Base-by-base conservation (phyloP, 2,113 vertebrate genomes). In the Pristiophorus japonicus region DNA sequence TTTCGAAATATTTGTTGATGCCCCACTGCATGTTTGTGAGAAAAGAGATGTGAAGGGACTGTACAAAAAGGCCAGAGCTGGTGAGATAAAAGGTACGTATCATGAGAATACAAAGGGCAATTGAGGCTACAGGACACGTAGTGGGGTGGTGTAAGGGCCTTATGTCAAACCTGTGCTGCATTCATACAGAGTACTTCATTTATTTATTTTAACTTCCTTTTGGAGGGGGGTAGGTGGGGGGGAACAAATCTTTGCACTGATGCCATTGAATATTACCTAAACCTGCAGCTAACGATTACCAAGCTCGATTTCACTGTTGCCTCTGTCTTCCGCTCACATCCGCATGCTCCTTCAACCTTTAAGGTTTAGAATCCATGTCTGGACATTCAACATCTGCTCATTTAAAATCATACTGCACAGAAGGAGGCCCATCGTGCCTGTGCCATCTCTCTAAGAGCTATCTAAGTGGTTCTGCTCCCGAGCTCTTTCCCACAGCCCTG, bases 1-100 rank as follows among this genome's bases (percentile, higher is more conserved):
- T 96, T 99, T 99, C 96, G 99, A 99, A 97, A 99, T 99, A 20
- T 99, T 99, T 97, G 99, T 99, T 70, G 99, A 99, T 88, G 99
- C 99, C 42, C 99, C 99, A 0, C 96, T 99, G 96, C 98, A 99
- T 20, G 99, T 99, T 75, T 99, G 99, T 96, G 99, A 99, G 96
- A 98, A 99, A 97, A 98, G 99, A 96, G 99, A 99, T 73, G 99
- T 98, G 88, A 99, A 99, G 96, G 99, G 99, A 10, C 98, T 99
- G 22, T 99, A 99, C 96, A 99, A 99, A 97, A 98, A 98, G 97
- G 99, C 99, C 75, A 97, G 99, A 96, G 99, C 99, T 16, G 99
- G 99, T 95, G 99, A 99, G 97, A 99, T 99, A 96, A 98, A 98
- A 98, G 99, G 99, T 99, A 96, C 96, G 96, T 22, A 34, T 30